These are phyloP conservation scores for Smutsia gigantea DNA, from an alignment of 2,797 vertebrate species.

Conservation along the genomic window DNA sequence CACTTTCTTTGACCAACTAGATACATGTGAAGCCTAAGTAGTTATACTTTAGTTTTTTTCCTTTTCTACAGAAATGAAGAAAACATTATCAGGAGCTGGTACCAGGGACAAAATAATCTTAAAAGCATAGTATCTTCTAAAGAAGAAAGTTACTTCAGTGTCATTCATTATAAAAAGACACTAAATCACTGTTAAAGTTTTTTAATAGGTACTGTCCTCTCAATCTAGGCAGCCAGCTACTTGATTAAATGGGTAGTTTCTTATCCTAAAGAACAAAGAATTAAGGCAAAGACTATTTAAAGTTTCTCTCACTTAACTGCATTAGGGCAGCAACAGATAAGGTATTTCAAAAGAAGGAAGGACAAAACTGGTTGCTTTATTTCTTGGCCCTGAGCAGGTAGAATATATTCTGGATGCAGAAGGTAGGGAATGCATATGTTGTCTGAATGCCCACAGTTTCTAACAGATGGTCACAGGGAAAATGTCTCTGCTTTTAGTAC, in stretches of 20 bases:
- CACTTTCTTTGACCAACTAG: not conserved
- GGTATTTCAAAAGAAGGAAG: not conserved
- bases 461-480: not conserved
- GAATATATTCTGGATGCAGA: not conserved
- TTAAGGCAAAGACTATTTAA: not conserved
- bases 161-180: not conserved
- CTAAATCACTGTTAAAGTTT: not conserved
- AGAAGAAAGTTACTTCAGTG: not conserved
- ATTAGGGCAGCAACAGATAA: not conserved
- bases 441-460: not conserved
- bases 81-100: conserved; percentile 10
- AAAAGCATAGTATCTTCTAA: conserved; percentile 18
- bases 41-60: not conserved
- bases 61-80: not conserved
- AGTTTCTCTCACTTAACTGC: conserved; percentile 11
- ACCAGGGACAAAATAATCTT: not conserved
- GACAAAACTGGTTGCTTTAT: not conserved
- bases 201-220: not conserved
- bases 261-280: not conserved
- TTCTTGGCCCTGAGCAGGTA: not conserved
- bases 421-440: not conserved
- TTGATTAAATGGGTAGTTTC: not conserved
- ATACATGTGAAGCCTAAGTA: not conserved
- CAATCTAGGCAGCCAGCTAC: not conserved
- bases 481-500: not conserved